phyloP scores from a whole-genome alignment of 1,140 invertebrate species.

The Matsumurasca onukii region DNA sequence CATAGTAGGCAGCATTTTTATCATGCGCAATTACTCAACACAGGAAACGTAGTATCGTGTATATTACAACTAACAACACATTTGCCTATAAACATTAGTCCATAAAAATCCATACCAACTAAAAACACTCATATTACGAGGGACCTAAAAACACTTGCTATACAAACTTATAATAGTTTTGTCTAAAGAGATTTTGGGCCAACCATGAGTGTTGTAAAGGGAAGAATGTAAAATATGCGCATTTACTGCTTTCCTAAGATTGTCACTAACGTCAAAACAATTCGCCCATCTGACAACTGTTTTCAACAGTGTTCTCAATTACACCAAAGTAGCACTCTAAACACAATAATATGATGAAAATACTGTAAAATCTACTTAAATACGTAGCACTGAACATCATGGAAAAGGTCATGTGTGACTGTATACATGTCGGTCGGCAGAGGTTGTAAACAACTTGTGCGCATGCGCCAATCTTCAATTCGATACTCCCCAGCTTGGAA shows the following conservation, averaged over 20 bases:
- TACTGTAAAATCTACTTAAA: conserved; percentile 23
- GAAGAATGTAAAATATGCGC: conserved; percentile 33
- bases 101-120: conserved; percentile 34
- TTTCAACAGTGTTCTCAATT: not conserved
- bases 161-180: too few species aligned
- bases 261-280: conserved; percentile 37
- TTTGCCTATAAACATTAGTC: conserved; percentile 41
- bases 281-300: conserved; percentile 15
- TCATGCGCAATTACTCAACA: conserved; percentile 52
- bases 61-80: too few species aligned
- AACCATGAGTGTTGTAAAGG: conserved; percentile 33
- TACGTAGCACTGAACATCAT: conserved; percentile 43
- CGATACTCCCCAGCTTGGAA: conserved; percentile 41
- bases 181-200: not conserved
- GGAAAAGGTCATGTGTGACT: conserved; percentile 46
- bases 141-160: too few species aligned
- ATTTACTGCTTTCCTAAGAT: conserved; percentile 32
- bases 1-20: conserved; percentile 50
- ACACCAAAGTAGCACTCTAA: not conserved
- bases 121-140: conserved; percentile 32
- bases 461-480: conserved; percentile 49
- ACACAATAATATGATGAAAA: not conserved
- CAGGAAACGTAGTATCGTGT: too few species aligned
- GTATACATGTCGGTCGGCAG: conserved; percentile 37
- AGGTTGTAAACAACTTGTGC: conserved; percentile 50